phyloP scores from a whole-genome alignment of 2,797 vertebrate genomes.

The Hemitrygon akajei region DNA sequence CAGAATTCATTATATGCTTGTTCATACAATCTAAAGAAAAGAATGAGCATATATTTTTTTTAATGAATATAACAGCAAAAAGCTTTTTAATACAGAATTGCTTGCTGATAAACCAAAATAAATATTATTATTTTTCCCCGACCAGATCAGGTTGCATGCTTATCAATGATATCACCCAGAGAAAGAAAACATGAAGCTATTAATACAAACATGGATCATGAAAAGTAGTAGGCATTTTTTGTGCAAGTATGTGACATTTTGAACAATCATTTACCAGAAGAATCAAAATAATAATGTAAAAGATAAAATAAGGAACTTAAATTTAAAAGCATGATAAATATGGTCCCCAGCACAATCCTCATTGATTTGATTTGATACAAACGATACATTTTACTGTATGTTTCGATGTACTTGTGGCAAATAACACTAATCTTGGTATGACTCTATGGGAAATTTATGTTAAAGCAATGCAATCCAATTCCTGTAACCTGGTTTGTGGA shows the following conservation, averaged over 20 bases:
- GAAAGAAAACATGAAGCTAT: no score
- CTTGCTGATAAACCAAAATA: background rate
- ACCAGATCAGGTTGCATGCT: no score
- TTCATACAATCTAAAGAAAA: background rate
- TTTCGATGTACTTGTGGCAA: no score
- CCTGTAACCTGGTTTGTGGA: background rate
- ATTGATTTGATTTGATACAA: no score
- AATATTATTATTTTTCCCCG: background rate
- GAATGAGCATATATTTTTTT: background rate
- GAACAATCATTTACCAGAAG: background rate
- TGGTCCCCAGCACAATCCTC: background rate
- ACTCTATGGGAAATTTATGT: background rate
- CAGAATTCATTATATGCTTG: background rate
- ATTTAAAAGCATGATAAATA: background rate
- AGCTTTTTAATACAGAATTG: background rate
- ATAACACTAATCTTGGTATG: background rate
- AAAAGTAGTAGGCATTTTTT: background rate
- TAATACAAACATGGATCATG: background rate
- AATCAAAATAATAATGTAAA: background rate
- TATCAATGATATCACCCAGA: background rate
- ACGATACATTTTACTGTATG: no score
- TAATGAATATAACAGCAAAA: background rate
- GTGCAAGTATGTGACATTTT: background rate
- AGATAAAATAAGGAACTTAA: background rate
- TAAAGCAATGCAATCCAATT: background rate